Conservation (phyloP, 2,797 vertebrate genomes). For the Macrochelys suwanniensis region DNA sequence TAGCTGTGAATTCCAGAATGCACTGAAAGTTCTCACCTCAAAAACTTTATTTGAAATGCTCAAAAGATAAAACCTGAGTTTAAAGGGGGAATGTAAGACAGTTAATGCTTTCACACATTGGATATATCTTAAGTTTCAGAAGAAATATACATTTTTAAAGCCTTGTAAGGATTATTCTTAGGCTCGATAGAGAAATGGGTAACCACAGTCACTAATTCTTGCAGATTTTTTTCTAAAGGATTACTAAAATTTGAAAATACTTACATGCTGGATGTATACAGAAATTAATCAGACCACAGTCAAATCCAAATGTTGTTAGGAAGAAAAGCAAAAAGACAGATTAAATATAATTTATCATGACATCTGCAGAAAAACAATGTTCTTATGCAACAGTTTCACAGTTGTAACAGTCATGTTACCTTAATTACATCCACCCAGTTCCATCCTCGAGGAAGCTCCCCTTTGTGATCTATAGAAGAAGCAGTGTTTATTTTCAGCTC, state of each 20-base stretch:
- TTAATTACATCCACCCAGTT: conserved; percentile 98
- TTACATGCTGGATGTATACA: conserved; percentile 83
- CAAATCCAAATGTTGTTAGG: conserved; percentile 56
- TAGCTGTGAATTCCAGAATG: too few species aligned
- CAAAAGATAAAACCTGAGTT: neutral
- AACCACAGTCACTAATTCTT: neutral
- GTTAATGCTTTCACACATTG: neutral
- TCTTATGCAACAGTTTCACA: neutral
- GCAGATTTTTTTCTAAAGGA: conserved; percentile 20
- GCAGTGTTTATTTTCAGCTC: conserved; percentile 43
- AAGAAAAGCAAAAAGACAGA: conserved; percentile 52
- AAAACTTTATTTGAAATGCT: neutral
- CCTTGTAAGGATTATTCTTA: neutral
- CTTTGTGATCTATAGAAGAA: conserved; percentile 90
- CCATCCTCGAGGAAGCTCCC: conserved; percentile 97
- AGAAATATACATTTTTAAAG: neutral
- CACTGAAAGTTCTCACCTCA: neutral
- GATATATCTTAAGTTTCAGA: neutral
- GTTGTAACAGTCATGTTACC: conserved; percentile 79
- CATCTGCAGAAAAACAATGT: neutral
- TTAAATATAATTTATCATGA: neutral
- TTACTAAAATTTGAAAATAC: conserved; percentile 74
- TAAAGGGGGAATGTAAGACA: neutral
- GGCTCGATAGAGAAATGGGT: neutral
- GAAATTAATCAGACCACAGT: conserved; percentile 47